A percentile compares a stretch with the other conserved stretches of the same genome.
These are phyloP conservation scores for Eptatretus burgeri DNA, from an alignment of 2,113 vertebrate species.

Conservation along the genomic window DNA sequence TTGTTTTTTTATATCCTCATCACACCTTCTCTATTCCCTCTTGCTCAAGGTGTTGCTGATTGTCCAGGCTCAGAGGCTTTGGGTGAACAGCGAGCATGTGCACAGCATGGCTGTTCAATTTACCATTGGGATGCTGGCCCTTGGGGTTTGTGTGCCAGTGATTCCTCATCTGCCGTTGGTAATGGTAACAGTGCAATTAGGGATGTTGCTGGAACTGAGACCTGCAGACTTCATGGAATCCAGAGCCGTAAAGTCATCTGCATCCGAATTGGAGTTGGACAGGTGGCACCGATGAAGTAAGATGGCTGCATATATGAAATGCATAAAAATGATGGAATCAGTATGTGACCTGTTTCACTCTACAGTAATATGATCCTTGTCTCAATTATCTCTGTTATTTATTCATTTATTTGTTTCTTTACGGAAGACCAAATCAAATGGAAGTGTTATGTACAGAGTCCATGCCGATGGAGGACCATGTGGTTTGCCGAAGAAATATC, in stretches of 20 bases:
- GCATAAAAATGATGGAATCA: too few species aligned
- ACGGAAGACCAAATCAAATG: too few species aligned
- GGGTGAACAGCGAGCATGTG: conserved; percentile 48
- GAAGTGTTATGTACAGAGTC: too few species aligned
- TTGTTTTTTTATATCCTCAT: too few species aligned
- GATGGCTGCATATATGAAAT: not conserved
- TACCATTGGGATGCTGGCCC: conserved; percentile 48
- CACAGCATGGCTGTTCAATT: conserved; percentile 31
- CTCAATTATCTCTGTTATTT: too few species aligned
- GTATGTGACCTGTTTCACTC: too few species aligned
- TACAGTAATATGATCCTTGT: too few species aligned
- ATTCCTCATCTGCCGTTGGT: conserved; percentile 14
- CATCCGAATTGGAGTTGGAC: conserved; percentile 30
- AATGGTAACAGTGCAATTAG: conserved; percentile 19
- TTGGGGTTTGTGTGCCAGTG: conserved; percentile 43
- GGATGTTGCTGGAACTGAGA: conserved; percentile 21
- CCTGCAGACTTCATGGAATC: conserved; percentile 31
- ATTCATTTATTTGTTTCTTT: too few species aligned
- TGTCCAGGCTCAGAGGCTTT: conserved; percentile 37
- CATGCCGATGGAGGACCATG: too few species aligned
- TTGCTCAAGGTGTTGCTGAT: conserved; percentile 4
- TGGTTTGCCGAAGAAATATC: too few species aligned
- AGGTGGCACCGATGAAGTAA: conserved; percentile 56
- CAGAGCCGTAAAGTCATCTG: conserved; percentile 48
- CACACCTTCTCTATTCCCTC: too few species aligned